Conservation (phyloP, 2,888 invertebrate species). For the Microdon myrmicae region DNA sequence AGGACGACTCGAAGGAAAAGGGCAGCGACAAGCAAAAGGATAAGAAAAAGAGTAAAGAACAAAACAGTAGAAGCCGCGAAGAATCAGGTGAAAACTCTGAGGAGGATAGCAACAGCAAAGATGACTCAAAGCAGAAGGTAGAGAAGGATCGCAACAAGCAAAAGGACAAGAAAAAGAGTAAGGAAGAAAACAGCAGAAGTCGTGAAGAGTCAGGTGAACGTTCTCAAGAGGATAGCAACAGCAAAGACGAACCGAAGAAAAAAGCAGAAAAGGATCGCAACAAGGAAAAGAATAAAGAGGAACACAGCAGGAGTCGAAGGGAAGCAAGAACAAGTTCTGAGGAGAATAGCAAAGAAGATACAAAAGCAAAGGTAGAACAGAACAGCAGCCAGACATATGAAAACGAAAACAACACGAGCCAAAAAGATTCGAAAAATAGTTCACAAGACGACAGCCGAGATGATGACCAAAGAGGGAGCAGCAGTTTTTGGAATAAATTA, state of each 20-base stretch:
- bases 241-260: too few relatives aligned
- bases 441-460: not conserved
- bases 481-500: too few relatives aligned
- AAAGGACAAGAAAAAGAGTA: too few relatives aligned
- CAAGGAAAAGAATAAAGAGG: not conserved
- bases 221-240: conserved; percentile 2
- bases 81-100: too few relatives aligned
- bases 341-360: not conserved
- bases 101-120: not conserved
- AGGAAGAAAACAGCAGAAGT: not conserved
- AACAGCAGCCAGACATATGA: too few relatives aligned
- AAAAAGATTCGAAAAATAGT: conserved; percentile 5
- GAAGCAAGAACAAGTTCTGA: too few relatives aligned
- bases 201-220: conserved; percentile 4
- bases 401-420: not conserved
- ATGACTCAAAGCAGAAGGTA: not conserved
- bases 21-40: not conserved
- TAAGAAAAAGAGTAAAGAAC: not conserved
- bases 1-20: too few relatives aligned
- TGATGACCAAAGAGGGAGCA: too few relatives aligned
- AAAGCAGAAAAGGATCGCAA: too few relatives aligned
- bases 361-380: not conserved
- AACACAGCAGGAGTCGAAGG: too few relatives aligned
- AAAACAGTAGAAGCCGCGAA: too few relatives aligned
- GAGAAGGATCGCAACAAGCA: too few relatives aligned